Percentiles rank a stretch among this genome's conserved stretches.
phyloP scores from a whole-genome alignment of 23 tunicate species.

The Trididemnum miniatum region DNA sequence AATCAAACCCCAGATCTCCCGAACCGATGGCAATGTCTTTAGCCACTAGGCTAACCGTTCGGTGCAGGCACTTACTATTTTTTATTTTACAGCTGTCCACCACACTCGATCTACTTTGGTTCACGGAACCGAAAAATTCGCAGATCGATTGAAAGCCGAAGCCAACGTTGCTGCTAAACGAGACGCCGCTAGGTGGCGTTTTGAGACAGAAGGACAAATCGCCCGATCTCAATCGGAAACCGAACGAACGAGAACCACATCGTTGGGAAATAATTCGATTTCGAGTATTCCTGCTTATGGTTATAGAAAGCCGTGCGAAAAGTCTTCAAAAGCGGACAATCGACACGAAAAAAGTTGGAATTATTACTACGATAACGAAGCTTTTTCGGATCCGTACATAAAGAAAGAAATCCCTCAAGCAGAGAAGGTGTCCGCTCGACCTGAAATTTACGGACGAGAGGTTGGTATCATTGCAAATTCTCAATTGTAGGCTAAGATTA shows the following conservation, averaged over 20 bases:
- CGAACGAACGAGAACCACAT: not conserved
- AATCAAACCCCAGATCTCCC: too few species aligned
- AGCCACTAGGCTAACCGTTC: too few species aligned
- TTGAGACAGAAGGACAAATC: constrained; percentile 25
- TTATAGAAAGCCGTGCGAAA: constrained; percentile 7
- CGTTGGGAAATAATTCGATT: not conserved
- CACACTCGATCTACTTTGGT: constrained; percentile 29
- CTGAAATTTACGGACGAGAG: not conserved
- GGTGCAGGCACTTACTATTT: too few species aligned
- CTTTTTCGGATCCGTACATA: constrained; percentile 6
- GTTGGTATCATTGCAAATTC: too few species aligned
- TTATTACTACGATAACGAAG: constrained; percentile 22
- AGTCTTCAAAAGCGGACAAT: not conserved
- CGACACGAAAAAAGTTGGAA: constrained; percentile 11
- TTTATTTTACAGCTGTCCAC: constrained; percentile 36
- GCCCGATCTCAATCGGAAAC: not conserved
- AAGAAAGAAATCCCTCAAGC: constrained; percentile 17
- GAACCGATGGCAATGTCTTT: too few species aligned
- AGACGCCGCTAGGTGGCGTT: constrained; percentile 37
- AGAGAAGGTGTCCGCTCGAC: not conserved
- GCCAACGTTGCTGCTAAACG: constrained; percentile 15
- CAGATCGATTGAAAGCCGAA: constrained; percentile 7
- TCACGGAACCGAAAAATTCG: constrained; percentile 21
- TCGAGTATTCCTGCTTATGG: constrained; percentile 20
- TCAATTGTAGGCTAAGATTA: too few species aligned